Evolutionary conservation across 1,140 invertebrate genomes (phyloP).

Genomic region (Charaxes varanes): DNA sequence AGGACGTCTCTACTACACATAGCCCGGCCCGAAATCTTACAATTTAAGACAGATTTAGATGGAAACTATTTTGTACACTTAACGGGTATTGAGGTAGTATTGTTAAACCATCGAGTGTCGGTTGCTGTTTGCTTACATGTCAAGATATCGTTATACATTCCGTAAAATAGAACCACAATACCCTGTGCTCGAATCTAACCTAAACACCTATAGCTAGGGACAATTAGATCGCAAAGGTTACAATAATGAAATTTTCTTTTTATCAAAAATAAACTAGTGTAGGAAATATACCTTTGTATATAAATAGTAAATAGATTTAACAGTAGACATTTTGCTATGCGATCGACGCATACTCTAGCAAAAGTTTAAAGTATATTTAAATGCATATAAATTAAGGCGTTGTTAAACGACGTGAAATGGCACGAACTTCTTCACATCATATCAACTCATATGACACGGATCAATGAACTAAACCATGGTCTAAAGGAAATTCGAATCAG

Average conservation of each 20-base stretch:
- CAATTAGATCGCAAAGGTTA: conserved; percentile 64
- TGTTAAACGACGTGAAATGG: too few species aligned
- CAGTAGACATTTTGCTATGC: neutral
- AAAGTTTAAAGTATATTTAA: neutral
- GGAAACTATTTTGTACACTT: conserved; percentile 53
- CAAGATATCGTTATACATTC: conserved; percentile 54
- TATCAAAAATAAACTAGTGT: conserved; percentile 24
- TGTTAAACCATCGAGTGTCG: conserved; percentile 47
- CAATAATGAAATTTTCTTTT: conserved; percentile 42
- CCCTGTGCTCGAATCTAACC: conserved; percentile 68
- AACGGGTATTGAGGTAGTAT: conserved; percentile 71
- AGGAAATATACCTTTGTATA: conserved; percentile 2
- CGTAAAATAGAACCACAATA: conserved; percentile 72
- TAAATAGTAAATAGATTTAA: conserved; percentile 7
- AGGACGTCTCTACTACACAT: too few species aligned
- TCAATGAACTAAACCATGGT: too few species aligned
- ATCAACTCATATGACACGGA: too few species aligned
- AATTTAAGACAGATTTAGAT: conserved; percentile 59
- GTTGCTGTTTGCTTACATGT: conserved; percentile 52
- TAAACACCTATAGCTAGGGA: conserved; percentile 67
- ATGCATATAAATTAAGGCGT: neutral
- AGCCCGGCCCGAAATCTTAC: conserved; percentile 47
- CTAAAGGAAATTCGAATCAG: too few species aligned
- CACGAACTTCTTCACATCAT: too few species aligned
- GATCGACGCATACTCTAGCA: neutral